A percentile compares a stretch with the other conserved stretches of the same genome.
These are phyloP conservation scores for Erinaceus europaeus DNA, from an alignment of 2,113 vertebrate species.

Conservation along the genomic window DNA sequence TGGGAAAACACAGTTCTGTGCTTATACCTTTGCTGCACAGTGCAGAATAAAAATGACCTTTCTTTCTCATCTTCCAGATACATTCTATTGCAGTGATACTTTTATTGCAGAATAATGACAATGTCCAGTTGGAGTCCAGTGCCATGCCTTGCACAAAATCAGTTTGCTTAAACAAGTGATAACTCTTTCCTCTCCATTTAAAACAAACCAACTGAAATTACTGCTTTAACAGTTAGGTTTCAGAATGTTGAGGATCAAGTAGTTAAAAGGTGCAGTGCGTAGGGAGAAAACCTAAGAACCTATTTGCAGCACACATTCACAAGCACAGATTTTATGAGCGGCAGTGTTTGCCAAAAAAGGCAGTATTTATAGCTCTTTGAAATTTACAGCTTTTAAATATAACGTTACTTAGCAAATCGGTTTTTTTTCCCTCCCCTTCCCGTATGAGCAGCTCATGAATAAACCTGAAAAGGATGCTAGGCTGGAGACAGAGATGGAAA, in stretches of 20 bases:
- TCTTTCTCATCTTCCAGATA: not conserved
- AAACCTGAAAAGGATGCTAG: constrained; percentile 75
- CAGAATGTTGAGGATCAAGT: constrained; percentile 56
- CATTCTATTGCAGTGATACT: not conserved
- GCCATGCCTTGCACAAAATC: not conserved
- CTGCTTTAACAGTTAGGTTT: not conserved
- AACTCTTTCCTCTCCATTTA: constrained; percentile 21
- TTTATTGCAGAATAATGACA: not conserved
- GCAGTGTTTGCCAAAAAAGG: constrained; percentile 64
- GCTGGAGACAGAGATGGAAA: constrained; percentile 59
- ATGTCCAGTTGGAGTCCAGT: not conserved
- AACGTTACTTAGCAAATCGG: constrained; percentile 78
- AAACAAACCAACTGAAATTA: constrained; percentile 41
- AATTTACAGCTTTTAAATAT: constrained; percentile 83
- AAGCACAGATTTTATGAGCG: constrained; percentile 76
- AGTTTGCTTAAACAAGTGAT: not conserved
- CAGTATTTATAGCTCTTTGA: constrained; percentile 76
- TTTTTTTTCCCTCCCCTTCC: not conserved
- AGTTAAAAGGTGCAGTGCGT: constrained; percentile 10
- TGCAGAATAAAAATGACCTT: not conserved
- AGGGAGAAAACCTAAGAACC: constrained; percentile 55
- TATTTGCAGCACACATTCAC: fast-evolving
- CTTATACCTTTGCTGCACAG: not conserved
- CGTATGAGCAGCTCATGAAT: constrained; percentile 80
- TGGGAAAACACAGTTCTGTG: no score